phyloP scores from a whole-genome alignment of 2,113 vertebrate species.

The Antechinus flavipes region DNA sequence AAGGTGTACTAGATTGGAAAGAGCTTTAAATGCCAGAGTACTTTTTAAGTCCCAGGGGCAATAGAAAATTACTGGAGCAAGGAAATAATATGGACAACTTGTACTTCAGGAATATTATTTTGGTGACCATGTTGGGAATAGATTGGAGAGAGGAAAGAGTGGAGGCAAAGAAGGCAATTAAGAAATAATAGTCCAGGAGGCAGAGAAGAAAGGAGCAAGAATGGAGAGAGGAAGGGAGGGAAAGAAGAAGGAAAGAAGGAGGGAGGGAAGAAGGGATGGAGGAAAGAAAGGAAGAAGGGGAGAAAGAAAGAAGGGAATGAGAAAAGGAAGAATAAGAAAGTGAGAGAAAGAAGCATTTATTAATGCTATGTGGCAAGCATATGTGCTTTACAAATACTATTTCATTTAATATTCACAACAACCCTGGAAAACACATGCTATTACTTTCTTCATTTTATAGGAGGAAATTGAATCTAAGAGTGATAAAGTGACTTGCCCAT shows the following conservation, averaged over 20 bases:
- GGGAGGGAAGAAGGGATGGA: neutral
- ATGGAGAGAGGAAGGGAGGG: neutral
- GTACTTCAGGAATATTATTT: neutral
- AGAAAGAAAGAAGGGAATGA: neutral
- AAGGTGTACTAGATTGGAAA: neutral
- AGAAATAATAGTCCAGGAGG: neutral
- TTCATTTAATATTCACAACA: no score
- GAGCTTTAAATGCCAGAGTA: neutral
- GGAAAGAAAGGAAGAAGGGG: no score
- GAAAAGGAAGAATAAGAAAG: neutral
- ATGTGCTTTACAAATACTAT: no score
- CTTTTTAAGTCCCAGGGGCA: neutral
- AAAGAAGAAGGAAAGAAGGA: no score
- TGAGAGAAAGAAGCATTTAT: no score
- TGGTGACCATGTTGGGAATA: neutral
- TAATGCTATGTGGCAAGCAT: no score
- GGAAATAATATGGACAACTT: neutral
- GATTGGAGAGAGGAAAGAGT: neutral
- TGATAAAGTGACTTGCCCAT: neutral
- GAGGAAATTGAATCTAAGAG: neutral
- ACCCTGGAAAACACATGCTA: no score
- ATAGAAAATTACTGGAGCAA: neutral
- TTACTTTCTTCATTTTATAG: no score
- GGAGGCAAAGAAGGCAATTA: neutral
- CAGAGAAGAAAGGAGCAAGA: rapidly evolving